Evolutionary conservation across 2,797 vertebrate genomes (phyloP).

Genomic region (Nannoperca australis): DNA sequence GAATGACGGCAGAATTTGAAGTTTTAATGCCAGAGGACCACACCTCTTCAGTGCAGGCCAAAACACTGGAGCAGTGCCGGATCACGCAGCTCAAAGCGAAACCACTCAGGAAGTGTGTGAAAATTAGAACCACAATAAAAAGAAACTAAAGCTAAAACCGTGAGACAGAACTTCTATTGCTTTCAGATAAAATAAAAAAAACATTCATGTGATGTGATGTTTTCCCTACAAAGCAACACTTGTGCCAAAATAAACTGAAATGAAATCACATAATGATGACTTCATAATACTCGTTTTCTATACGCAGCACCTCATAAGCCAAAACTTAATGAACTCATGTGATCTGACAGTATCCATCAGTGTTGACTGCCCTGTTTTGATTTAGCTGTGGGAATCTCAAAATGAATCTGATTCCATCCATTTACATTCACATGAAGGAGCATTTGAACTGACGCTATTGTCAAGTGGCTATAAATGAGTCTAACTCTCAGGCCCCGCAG

Average conservation of each 20-base stretch:
- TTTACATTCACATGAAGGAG: neutral
- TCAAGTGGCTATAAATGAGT: neutral
- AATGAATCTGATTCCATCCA: neutral
- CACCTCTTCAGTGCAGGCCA: constrained; percentile 42
- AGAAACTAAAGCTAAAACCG: neutral
- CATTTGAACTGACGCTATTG: neutral
- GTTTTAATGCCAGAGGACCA: constrained; percentile 50
- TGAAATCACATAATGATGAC: neutral
- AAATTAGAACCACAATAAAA: neutral
- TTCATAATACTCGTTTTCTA: neutral
- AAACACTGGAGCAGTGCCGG: constrained; percentile 2
- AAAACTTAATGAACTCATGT: neutral
- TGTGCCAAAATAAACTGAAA: neutral
- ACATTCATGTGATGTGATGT: too few species aligned
- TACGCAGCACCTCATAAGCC: neutral
- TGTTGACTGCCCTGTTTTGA: neutral
- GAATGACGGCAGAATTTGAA: constrained; percentile 45
- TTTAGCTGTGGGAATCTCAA: neutral
- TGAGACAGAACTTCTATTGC: neutral
- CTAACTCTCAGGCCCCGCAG: neutral
- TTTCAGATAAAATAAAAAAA: neutral
- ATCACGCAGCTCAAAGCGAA: constrained; percentile 2
- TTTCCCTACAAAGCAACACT: neutral
- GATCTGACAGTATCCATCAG: neutral
- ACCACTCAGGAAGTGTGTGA: neutral